A percentile compares a stretch with the other conserved stretches of the same genome.
phyloP scores from a whole-genome alignment of 30 jellyfish, hydroid and myxozoan genomes.

The Aurelia coerulea region DNA sequence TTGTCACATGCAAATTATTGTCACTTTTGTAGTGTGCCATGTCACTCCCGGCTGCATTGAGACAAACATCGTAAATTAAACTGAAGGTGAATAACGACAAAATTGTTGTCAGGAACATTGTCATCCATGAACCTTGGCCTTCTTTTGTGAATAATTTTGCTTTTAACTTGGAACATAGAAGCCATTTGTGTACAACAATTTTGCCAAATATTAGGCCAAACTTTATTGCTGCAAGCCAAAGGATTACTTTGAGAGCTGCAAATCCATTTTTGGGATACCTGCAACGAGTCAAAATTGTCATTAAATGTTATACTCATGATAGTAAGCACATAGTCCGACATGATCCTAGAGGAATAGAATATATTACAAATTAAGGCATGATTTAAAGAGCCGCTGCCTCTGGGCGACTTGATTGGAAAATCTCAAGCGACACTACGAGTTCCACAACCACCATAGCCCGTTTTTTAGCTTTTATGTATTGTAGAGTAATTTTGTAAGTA shows the following conservation, averaged over 20 bases:
- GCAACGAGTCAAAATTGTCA: background rate
- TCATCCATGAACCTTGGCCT: slow-evolving; percentile 77
- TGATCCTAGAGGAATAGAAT: too few relatives aligned
- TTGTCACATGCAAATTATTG: slow-evolving; percentile 23
- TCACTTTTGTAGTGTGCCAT: background rate
- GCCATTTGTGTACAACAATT: slow-evolving; percentile 30
- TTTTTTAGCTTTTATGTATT: too few relatives aligned
- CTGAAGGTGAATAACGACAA: slow-evolving; percentile 16
- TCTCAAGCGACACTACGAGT: too few relatives aligned
- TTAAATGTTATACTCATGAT: too few relatives aligned
- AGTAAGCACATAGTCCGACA: too few relatives aligned
- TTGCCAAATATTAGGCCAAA: slow-evolving; percentile 58
- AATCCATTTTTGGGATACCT: slow-evolving; percentile 63
- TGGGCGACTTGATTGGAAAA: too few relatives aligned
- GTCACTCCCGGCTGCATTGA: slow-evolving; percentile 22
- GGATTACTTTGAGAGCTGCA: slow-evolving; percentile 48
- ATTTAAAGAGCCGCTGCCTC: too few relatives aligned
- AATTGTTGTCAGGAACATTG: slow-evolving; percentile 30
- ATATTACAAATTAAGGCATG: too few relatives aligned
- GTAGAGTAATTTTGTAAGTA: too few relatives aligned
- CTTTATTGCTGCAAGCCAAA: slow-evolving; percentile 55
- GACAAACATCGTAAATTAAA: slow-evolving; percentile 24
- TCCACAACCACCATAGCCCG: too few relatives aligned
- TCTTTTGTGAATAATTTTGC: slow-evolving; percentile 36
- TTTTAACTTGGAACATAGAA: slow-evolving; percentile 32